Evolutionary conservation across 2,113 vertebrate species (phyloP).

Genomic region (Zingel zingel): DNA sequence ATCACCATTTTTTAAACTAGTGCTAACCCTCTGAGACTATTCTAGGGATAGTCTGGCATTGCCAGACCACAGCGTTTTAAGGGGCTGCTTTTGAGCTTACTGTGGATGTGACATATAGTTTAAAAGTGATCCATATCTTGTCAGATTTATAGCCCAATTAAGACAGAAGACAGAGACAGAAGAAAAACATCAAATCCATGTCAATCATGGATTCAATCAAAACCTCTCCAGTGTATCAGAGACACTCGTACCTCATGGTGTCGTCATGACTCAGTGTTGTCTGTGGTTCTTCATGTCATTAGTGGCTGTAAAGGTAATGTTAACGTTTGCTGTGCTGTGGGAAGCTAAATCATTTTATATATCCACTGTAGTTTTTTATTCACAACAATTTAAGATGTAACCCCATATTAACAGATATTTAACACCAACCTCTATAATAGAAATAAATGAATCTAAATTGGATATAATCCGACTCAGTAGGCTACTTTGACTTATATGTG

Average conservation of each 20-base stretch:
- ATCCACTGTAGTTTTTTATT: neutral
- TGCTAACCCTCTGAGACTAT: neutral
- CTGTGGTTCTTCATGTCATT: neutral
- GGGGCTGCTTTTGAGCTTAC: neutral
- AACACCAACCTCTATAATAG: neutral
- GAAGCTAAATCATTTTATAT: neutral
- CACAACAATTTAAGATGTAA: neutral
- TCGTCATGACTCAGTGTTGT: neutral
- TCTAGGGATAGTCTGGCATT: no score
- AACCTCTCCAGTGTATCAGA: neutral
- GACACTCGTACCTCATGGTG: neutral
- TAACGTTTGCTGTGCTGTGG: neutral
- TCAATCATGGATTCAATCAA: no score
- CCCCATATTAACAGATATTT: neutral
- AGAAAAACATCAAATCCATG: neutral
- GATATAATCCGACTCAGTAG: fast-evolving
- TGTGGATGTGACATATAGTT: neutral
- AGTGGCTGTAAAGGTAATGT: neutral
- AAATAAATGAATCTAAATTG: neutral
- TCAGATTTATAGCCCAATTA: neutral
- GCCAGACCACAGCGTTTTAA: neutral
- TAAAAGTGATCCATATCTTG: constrained; percentile 2
- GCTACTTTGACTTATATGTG: constrained; percentile 17
- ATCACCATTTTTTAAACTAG: neutral
- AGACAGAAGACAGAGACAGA: constrained; percentile 5